Base-by-base conservation (phyloP, 1,140 invertebrate species). In the Myzus persicae region DNA sequence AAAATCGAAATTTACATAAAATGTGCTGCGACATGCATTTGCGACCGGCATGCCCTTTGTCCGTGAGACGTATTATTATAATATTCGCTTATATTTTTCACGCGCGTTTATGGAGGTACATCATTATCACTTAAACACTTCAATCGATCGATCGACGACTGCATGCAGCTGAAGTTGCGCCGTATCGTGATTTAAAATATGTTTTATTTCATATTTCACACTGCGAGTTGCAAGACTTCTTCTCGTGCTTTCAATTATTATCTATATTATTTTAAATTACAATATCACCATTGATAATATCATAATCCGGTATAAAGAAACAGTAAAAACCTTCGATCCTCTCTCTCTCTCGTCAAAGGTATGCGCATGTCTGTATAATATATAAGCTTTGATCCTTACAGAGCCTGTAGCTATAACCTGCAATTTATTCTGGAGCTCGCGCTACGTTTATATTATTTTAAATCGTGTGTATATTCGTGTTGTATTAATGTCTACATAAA, bases 1-100 rank as follows among this genome's bases (percentile, higher is more conserved):
- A 67, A 67, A 76, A 76, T 76, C 59, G 22, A 76, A 76, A 76
- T 76, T 76, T 76, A 76, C 59, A 76, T 20, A n/a, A 76, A 76
- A 76, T 76, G 59, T 76, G 14, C 59, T 14, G n/a, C 59, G 18
- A n/a, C 59, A 20, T 18, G 31, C 31, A 67, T 67, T 67, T 67
- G 31, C 59, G 14, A 67, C 59, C 59, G 11, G 31, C 31, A n/a
- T n/a, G n/a, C 14, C 14, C n/a, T 36, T 76, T 36, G 18, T 76
- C n/a, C 11, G 59, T 5, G 31, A 76, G 14, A n/a, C 36, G n/a
- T 67, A 67, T 31, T 31, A 31, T 54, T 54, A 26, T 11, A 14
- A 67, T 76, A 76, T 76, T 36, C 1, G 4, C 4, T n/a, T 18
- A 76, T 18, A 76, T 76, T n/a, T n/a, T 76, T 76, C 31, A 5